Conservation (phyloP, 2,113 vertebrate genomes). For the Saimiri boliviensis region DNA sequence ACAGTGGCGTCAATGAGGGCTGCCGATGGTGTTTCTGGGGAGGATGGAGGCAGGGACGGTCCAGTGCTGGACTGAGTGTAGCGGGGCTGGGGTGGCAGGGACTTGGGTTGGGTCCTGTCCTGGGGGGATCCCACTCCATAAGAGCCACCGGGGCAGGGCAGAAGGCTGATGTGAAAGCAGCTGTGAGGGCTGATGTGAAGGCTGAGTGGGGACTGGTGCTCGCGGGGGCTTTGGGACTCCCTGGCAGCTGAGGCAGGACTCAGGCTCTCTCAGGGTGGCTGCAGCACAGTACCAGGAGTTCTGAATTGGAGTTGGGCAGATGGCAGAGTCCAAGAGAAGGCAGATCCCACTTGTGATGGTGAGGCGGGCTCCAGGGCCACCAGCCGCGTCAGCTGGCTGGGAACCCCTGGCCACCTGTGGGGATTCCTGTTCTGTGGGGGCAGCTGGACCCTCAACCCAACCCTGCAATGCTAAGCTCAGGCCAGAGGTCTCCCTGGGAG, state of each 20-base stretch:
- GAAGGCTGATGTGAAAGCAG: not conserved
- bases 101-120: not conserved
- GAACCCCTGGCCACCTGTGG: too few species aligned
- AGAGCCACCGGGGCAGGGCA: not conserved
- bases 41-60: not conserved
- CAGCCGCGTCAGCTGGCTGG: too few species aligned
- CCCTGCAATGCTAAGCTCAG: not conserved
- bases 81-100: not conserved
- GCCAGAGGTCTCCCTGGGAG: not conserved
- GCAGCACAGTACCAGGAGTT: not conserved
- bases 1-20: not conserved
- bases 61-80: not conserved
- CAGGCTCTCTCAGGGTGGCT: not conserved
- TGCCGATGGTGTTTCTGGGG: not conserved
- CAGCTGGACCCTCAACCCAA: not conserved
- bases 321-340: not conserved
- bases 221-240: not conserved
- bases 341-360: not conserved
- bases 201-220: not conserved
- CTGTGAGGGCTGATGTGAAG: not conserved
- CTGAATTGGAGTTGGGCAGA: not conserved
- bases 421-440: not conserved
- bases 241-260: not conserved
- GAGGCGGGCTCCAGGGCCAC: not conserved
- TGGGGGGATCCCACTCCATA: not conserved